Conservation (phyloP, 2,113 vertebrate genomes). For the Romanogobio albipinnatus region DNA sequence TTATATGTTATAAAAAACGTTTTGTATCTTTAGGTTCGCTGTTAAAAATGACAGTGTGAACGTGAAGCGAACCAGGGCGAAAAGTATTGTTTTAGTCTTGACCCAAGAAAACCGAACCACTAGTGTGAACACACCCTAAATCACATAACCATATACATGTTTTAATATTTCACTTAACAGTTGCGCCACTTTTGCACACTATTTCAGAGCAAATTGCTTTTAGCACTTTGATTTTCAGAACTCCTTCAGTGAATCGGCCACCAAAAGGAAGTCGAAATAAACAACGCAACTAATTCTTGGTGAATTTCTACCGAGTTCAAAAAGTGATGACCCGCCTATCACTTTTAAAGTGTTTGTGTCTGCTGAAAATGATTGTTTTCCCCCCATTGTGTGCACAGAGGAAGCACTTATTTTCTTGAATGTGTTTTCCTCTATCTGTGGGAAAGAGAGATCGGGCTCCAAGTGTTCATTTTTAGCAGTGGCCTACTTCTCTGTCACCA, state of each 20-base stretch:
- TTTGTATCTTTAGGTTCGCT: too few relatives aligned
- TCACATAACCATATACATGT: too few relatives aligned
- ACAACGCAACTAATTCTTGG: not conserved
- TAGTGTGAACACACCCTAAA: too few relatives aligned
- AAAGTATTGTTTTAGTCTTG: too few relatives aligned
- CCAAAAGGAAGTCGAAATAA: not conserved
- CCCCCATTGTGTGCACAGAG: not conserved
- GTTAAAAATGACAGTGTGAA: too few relatives aligned
- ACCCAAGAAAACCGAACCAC: too few relatives aligned
- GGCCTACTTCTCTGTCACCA: conserved; percentile 41
- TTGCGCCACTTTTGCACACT: not conserved
- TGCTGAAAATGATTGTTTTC: not conserved
- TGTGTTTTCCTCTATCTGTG: conserved; percentile 29
- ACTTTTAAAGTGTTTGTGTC: not conserved
- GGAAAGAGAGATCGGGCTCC: conserved; percentile 15
- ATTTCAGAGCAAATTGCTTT: not conserved
- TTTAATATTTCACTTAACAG: too few relatives aligned
- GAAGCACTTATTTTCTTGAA: conserved; percentile 37
- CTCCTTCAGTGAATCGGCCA: not conserved
- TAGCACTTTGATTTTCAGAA: not conserved
- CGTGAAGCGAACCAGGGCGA: too few relatives aligned
- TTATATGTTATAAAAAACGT: too few relatives aligned
- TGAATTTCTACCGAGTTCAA: not conserved
- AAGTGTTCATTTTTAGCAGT: conserved; percentile 43
- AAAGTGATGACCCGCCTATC: not conserved